phyloP scores from a whole-genome alignment of 2,113 vertebrate species.

The Ammodytes marinus region DNA sequence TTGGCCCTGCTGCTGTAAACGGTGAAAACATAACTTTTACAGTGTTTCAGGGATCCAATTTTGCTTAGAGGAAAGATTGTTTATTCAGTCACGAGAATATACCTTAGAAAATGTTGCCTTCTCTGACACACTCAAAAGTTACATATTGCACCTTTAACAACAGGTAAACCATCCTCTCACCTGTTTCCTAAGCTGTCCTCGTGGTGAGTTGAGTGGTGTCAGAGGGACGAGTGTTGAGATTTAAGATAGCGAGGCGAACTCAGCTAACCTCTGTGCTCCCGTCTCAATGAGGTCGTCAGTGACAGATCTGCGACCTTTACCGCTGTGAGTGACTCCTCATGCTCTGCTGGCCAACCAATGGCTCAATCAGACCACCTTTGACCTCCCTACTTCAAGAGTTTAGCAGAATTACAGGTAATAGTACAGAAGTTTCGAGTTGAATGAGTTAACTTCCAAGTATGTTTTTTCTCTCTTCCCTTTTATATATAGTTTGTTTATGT shows the following conservation, averaged over 20 bases:
- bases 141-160: background rate
- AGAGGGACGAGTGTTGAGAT: background rate
- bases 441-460: background rate
- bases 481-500: no score
- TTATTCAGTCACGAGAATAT: no score
- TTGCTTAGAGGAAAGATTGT: no score
- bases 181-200: background rate
- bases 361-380: slow-evolving; percentile 13
- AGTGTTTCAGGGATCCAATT: no score
- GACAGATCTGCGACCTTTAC: slow-evolving; percentile 56
- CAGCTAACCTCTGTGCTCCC: background rate
- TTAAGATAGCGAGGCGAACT: background rate
- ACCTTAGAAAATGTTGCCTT: no score
- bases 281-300: background rate
- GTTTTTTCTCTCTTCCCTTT: no score
- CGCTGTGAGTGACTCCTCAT: slow-evolving; percentile 5
- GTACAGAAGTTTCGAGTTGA: background rate
- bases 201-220: background rate
- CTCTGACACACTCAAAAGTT: no score
- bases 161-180: background rate
- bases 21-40: no score
- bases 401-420: background rate
- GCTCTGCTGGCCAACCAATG: slow-evolving; percentile 38
- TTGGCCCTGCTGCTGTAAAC: no score
- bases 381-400: background rate